phyloP scores from a whole-genome alignment of 2,113 vertebrate genomes.

The Lycaon pictus region DNA sequence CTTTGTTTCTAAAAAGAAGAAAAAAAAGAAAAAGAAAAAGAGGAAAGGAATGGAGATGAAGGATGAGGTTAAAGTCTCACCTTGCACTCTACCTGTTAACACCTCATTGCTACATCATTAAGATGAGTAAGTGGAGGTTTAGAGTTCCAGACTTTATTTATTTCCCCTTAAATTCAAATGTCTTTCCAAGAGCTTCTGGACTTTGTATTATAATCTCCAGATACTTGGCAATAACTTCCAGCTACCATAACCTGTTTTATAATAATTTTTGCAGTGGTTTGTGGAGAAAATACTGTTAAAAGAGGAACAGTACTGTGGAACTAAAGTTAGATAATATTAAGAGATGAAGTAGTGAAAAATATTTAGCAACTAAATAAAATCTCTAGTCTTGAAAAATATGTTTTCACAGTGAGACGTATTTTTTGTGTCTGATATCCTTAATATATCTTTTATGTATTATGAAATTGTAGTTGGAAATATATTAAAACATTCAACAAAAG shows the following conservation, averaged over 20 bases:
- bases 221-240: slow-evolving; percentile 41
- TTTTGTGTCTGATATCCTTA: neutral
- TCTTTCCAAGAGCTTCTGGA: slow-evolving; percentile 62
- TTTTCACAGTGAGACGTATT: slow-evolving; percentile 17
- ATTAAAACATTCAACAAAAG: neutral
- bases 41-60: slow-evolving; percentile 40
- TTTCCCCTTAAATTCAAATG: slow-evolving; percentile 63
- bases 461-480: slow-evolving; percentile 18
- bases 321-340: neutral
- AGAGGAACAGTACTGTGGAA: neutral
- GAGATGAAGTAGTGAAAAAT: slow-evolving; percentile 33
- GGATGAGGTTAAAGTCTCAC: slow-evolving; percentile 42
- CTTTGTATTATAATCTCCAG: slow-evolving; percentile 57
- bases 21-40: neutral
- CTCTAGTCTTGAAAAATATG: neutral
- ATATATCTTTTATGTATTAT: neutral
- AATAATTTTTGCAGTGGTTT: slow-evolving; percentile 10
- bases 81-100: slow-evolving; percentile 54
- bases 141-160: slow-evolving; percentile 64
- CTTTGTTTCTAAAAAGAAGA: neutral
- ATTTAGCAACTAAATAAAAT: slow-evolving; percentile 12
- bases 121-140: slow-evolving; percentile 39
- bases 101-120: slow-evolving; percentile 58
- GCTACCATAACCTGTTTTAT: slow-evolving; percentile 28
- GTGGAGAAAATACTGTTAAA: slow-evolving; percentile 33